These are phyloP conservation scores for Horisme vitalbata DNA, from an alignment of 2,888 invertebrate species.

Conservation along the genomic window DNA sequence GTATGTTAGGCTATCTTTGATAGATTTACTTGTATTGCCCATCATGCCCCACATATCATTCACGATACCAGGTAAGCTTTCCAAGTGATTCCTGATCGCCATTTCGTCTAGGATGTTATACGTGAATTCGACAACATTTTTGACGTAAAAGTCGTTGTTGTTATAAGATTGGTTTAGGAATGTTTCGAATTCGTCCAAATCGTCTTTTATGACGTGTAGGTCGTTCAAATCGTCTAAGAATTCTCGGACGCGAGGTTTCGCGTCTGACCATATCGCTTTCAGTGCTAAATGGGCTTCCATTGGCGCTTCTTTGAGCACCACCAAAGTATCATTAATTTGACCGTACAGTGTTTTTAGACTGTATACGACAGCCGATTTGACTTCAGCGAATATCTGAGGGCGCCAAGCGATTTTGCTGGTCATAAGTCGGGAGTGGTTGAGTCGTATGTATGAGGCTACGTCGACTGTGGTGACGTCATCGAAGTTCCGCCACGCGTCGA, in stretches of 20 bases:
- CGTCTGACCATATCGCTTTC: constrained; percentile 88
- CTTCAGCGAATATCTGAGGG: constrained; percentile 85
- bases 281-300: constrained; percentile 87
- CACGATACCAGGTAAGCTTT: constrained; percentile 90
- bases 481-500: constrained; percentile 92
- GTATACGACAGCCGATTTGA: constrained; percentile 60
- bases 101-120: constrained; percentile 89
- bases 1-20: constrained; percentile 89
- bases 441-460: constrained; percentile 88
- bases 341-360: constrained; percentile 64
- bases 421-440: constrained; percentile 92
- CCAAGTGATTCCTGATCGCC: constrained; percentile 89
- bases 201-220: constrained; percentile 87
- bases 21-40: constrained; percentile 91
- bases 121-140: constrained; percentile 88
- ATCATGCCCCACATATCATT: constrained; percentile 93
- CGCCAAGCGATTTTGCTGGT: constrained; percentile 92
- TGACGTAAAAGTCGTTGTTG: constrained; percentile 92
- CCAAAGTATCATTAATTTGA: constrained; percentile 70
- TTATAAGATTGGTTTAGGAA: constrained; percentile 91
- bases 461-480: constrained; percentile 91
- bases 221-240: constrained; percentile 89
- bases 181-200: constrained; percentile 86
- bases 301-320: constrained; percentile 78
- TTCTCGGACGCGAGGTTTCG: constrained; percentile 86